Base-by-base conservation (phyloP, 2,888 invertebrate genomes). In the Lamellibrachia columna region DNA sequence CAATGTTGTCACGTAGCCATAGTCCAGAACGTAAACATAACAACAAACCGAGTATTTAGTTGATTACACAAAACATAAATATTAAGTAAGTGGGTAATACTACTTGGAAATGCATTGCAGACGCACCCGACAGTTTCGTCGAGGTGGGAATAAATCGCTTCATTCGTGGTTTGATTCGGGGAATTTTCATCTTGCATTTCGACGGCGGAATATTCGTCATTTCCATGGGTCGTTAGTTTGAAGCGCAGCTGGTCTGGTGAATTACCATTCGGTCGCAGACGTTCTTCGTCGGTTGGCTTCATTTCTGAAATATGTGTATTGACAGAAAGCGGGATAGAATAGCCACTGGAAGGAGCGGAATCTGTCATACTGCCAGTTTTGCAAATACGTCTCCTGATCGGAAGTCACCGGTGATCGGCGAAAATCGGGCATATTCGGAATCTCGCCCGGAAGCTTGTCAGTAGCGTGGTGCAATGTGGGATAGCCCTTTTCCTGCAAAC, bases 401-500 rank as follows among this genome's bases (percentile, higher is more conserved):
- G 75, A 75, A 75, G 75, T 75, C 75, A 75, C 75, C 75, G 75
- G 75, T 75, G 75, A 75, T 75, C 75, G 75, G 75, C 75, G 75
- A 75, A 75, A 75, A 75, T 75, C 75, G 75, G 75, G 75, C n/a
- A 75, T 75, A 4, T 75, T 75, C 75, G 75, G 75, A 53, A 60
- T 92, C 75, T 92, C 75, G 91, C 90, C 92, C 53, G 90, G 92
- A 92, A 92, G 91, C 53, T 52, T 90, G 91, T 58, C n/a, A 90
- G 53, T 28, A 40, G 53, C 28, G 28, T 60, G n/a, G 55, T 52
- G 93, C 92, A 93, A 52, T 90, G 91, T 93, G 92, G 93, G 93
- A 92, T 28, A 90, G 92, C 52, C 93, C 93, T 93, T 93, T 93
- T 93, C 40, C 91, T 92, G 92, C 90, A 92, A 93, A 93, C 94